Conservation (phyloP, 2,888 invertebrate genomes). For the Ornithoptera alexandrae region DNA sequence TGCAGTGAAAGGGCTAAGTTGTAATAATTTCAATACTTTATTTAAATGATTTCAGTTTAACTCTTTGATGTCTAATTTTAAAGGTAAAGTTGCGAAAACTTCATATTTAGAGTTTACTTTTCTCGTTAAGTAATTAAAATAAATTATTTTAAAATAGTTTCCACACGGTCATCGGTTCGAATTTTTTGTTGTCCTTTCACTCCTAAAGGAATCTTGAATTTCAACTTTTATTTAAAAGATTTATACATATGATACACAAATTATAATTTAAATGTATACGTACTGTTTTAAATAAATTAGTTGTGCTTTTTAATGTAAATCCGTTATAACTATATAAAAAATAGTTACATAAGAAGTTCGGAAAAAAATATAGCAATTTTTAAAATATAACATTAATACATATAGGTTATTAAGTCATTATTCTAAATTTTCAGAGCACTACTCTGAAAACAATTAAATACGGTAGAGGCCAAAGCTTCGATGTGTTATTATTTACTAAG, state of each 20-base stretch:
- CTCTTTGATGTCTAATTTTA: background rate
- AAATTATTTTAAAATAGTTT: background rate
- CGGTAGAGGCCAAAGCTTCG: background rate
- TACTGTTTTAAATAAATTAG: background rate
- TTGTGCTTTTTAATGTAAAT: no score
- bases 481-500: background rate
- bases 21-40: background rate
- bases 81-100: background rate
- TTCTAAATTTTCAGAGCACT: background rate
- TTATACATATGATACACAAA: background rate
- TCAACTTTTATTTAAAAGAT: background rate
- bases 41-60: no score
- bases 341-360: background rate
- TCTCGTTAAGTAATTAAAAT: background rate
- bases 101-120: background rate
- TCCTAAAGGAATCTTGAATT: background rate
- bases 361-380: no score
- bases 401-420: background rate
- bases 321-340: background rate
- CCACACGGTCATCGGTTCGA: background rate
- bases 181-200: background rate
- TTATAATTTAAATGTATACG: background rate
- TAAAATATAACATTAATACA: no score
- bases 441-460: background rate
- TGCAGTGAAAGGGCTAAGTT: background rate